These are phyloP conservation scores for Brenthis hecate DNA, from an alignment of 2,888 invertebrate species.

Conservation along the genomic window DNA sequence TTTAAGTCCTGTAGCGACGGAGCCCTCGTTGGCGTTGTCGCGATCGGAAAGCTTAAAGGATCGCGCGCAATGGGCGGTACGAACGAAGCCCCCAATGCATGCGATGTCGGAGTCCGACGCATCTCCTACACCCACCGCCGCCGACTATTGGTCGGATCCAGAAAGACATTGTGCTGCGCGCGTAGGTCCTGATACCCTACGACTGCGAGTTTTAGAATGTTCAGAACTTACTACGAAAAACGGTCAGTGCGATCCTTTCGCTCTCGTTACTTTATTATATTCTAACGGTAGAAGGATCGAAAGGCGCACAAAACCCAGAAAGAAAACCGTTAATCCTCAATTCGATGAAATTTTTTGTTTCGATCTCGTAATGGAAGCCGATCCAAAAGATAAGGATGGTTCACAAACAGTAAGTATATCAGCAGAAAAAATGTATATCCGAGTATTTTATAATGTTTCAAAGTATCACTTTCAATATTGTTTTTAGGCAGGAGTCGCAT, in stretches of 20 bases:
- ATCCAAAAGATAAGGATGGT: constrained; percentile 77
- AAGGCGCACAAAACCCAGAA: constrained; percentile 92
- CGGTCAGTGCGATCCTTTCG: constrained; percentile 95
- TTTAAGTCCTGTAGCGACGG: constrained; percentile 66
- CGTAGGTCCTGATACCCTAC: constrained; percentile 72
- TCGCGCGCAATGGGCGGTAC: constrained; percentile 67
- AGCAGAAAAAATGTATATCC: not conserved
- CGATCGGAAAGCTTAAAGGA: constrained; percentile 78
- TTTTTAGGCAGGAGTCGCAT: constrained; percentile 84
- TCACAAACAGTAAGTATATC: constrained; percentile 78
- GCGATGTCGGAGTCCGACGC: constrained; percentile 70
- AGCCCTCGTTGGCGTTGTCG: constrained; percentile 69
- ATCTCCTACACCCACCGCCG: constrained; percentile 71
- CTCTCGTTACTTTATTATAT: constrained; percentile 89
- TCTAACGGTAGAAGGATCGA: constrained; percentile 90
- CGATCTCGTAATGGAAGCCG: constrained; percentile 84
- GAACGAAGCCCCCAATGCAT: constrained; percentile 73
- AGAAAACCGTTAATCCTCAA: constrained; percentile 94
- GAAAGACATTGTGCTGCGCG: constrained; percentile 76
- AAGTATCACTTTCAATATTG: constrained; percentile 4
- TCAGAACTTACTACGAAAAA: constrained; percentile 94
- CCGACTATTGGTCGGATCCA: constrained; percentile 79
- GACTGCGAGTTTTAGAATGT: constrained; percentile 90
- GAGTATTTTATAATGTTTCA: not conserved
- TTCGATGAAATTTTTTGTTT: constrained; percentile 95